phyloP scores from a whole-genome alignment of 2,797 vertebrate species.

The Microchirus variegatus region DNA sequence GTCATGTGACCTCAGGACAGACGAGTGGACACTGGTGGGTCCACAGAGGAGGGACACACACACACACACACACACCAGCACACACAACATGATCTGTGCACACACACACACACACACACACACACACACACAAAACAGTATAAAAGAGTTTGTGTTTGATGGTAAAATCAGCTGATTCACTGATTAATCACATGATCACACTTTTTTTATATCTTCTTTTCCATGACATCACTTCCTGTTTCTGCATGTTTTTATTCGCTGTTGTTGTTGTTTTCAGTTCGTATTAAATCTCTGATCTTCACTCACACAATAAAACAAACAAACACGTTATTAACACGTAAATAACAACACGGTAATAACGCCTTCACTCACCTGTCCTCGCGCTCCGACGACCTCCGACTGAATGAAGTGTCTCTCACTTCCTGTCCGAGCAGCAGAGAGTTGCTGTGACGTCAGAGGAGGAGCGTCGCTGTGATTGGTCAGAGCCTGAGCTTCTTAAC shows the following conservation, averaged over 20 bases:
- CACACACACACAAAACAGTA: constrained; percentile 15
- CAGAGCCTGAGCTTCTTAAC: background rate
- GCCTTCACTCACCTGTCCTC: background rate
- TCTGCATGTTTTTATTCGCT: no score
- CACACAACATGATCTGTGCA: constrained; percentile 39
- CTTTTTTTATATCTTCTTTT: no score
- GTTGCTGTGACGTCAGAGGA: background rate
- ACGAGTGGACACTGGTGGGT: background rate
- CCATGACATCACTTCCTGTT: no score
- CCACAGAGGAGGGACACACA: constrained; percentile 41
- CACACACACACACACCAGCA: constrained; percentile 40
- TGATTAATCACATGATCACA: no score
- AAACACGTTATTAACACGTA: background rate
- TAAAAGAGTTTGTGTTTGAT: no score
- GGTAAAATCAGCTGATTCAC: no score
- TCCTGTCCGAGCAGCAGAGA: background rate
- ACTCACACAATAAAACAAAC: no score
- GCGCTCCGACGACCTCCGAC: background rate
- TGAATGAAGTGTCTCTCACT: background rate
- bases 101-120: constrained; percentile 22
- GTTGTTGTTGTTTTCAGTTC: no score
- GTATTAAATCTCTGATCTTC: no score
- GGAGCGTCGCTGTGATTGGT: constrained; percentile 23
- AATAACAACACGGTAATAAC: background rate
- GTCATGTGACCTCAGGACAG: background rate